These are phyloP conservation scores for Falcaria lacertinaria DNA, from an alignment of 2,888 invertebrate genomes.

Conservation along the genomic window DNA sequence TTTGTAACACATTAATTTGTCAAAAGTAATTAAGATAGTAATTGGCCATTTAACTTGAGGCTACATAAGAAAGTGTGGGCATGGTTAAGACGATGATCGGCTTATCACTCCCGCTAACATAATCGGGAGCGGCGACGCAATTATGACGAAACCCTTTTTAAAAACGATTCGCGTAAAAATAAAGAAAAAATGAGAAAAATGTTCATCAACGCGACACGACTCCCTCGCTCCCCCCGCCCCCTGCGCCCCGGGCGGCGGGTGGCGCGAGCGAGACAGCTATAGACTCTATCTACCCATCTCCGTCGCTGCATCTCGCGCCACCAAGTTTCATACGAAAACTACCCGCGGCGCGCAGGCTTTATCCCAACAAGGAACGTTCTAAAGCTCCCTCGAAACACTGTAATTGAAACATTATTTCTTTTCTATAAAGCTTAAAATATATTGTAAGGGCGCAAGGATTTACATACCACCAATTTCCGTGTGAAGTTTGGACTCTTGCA, in stretches of 20 bases:
- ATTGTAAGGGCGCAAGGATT: background rate
- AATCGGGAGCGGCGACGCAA: slow-evolving; percentile 71
- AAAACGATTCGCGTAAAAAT: slow-evolving; percentile 78
- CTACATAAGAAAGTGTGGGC: slow-evolving; percentile 8
- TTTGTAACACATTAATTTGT: no score
- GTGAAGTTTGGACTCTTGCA: slow-evolving; percentile 69
- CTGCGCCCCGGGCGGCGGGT: slow-evolving; percentile 66
- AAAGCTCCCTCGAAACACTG: slow-evolving; percentile 13
- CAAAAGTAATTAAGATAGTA: no score
- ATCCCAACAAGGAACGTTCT: slow-evolving; percentile 24
- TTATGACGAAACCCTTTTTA: slow-evolving; percentile 79
- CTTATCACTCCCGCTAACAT: slow-evolving; percentile 64
- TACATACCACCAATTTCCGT: slow-evolving; percentile 7
- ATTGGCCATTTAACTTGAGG: background rate
- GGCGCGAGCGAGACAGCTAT: slow-evolving; percentile 45
- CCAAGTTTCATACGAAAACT: slow-evolving; percentile 75
- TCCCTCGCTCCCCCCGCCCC: slow-evolving; percentile 34
- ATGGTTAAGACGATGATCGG: slow-evolving; percentile 17
- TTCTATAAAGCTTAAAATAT: background rate
- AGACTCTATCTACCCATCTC: slow-evolving; percentile 43
- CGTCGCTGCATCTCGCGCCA: slow-evolving; percentile 69
- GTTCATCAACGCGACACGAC: slow-evolving; percentile 79
- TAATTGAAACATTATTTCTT: slow-evolving; percentile 15
- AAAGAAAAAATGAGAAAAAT: slow-evolving; percentile 78
- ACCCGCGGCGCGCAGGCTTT: slow-evolving; percentile 69